Conservation (phyloP, 1,140 invertebrate genomes). For the Ceratitis capitata region DNA sequence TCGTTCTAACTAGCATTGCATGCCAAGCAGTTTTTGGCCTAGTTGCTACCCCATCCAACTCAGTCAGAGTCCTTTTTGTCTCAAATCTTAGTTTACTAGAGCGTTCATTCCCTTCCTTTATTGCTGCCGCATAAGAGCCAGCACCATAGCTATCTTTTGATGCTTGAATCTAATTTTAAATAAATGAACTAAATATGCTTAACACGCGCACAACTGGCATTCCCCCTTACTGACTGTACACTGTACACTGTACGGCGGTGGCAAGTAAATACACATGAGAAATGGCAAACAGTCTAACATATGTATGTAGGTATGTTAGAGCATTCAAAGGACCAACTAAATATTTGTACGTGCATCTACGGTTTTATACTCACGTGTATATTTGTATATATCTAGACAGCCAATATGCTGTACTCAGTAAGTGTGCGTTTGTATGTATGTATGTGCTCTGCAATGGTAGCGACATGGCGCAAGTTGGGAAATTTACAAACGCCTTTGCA, state of each 20-base stretch:
- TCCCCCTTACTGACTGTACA: too few species aligned
- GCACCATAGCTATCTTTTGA: neutral
- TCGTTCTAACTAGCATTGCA: neutral
- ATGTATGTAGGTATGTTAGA: neutral
- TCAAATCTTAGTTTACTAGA: neutral
- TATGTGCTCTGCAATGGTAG: too few species aligned
- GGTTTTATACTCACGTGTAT: neutral
- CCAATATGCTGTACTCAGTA: too few species aligned
- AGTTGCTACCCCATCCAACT: neutral
- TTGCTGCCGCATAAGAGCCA: neutral
- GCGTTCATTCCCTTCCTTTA: neutral
- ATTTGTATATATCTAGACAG: neutral
- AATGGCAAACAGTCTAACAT: neutral
- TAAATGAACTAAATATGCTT: slow-evolving; percentile 65
- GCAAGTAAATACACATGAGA: neutral
- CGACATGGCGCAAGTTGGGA: neutral
- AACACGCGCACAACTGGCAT: slow-evolving; percentile 53
- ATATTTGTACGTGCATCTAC: neutral
- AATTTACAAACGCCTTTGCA: too few species aligned
- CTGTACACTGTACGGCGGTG: neutral
- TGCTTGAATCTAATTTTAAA: slow-evolving; percentile 61
- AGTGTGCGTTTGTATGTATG: too few species aligned
- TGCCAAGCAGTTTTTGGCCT: neutral
- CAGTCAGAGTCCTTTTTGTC: neutral
- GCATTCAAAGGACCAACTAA: neutral